Percentiles rank a stretch among this genome's conserved stretches.
Evolutionary conservation across 2,797 vertebrate species (phyloP).

Genomic region (Coregonus ussuriensis): DNA sequence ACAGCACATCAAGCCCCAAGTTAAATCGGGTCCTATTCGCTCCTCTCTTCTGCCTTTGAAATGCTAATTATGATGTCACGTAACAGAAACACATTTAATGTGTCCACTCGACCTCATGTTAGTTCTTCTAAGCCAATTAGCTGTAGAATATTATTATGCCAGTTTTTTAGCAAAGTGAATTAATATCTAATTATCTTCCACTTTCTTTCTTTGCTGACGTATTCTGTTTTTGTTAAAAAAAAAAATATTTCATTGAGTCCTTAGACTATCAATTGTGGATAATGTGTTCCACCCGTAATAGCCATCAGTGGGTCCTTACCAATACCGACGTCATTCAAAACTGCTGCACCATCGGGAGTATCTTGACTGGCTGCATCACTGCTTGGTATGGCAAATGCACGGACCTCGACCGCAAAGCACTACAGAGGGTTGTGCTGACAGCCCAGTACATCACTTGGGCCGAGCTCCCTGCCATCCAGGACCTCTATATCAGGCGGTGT

Average conservation of each 20-base stretch:
- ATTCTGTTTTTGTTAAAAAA: neutral
- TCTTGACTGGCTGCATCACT: too few species aligned
- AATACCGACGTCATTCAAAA: too few species aligned
- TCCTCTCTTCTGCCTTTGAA: slow-evolving; percentile 23
- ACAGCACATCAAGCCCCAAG: neutral
- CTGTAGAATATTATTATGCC: slow-evolving; percentile 13
- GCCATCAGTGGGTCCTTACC: neutral
- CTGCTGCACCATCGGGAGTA: too few species aligned
- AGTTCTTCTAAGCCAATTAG: slow-evolving; percentile 25
- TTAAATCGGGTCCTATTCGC: slow-evolving; percentile 7
- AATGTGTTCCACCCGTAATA: neutral
- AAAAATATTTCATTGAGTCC: neutral
- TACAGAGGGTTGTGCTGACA: too few species aligned
- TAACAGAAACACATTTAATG: neutral
- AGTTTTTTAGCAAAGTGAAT: slow-evolving; percentile 1
- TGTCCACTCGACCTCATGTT: slow-evolving; percentile 10
- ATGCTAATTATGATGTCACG: slow-evolving; percentile 35
- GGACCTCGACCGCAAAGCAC: too few species aligned
- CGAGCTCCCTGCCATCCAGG: too few species aligned
- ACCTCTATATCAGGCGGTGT: too few species aligned
- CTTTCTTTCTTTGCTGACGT: neutral
- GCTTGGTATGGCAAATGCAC: too few species aligned
- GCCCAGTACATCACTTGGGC: too few species aligned
- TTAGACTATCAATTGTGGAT: neutral
- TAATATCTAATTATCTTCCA: neutral